Percentiles rank a stretch among this genome's conserved stretches.
Conservation (phyloP, 2,797 vertebrate genomes). For the Distichodus sexfasciatus region DNA sequence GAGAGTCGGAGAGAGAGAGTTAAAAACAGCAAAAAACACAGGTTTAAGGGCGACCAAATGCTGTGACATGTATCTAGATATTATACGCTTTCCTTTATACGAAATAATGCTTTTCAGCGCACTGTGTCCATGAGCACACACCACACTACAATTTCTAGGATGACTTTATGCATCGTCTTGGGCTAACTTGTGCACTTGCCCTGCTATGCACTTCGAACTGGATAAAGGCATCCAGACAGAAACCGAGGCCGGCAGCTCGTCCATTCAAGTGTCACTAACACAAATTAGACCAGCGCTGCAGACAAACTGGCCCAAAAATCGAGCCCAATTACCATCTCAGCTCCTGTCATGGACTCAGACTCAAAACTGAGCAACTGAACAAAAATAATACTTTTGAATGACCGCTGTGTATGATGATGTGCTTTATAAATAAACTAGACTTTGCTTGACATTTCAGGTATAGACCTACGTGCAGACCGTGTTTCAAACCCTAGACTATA, state of each 20-base stretch:
- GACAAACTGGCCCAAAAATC: background rate
- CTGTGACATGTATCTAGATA: no score
- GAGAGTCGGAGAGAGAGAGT: background rate
- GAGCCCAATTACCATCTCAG: background rate
- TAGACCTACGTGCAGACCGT: no score
- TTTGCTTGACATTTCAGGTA: no score
- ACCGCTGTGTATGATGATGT: no score
- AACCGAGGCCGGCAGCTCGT: background rate
- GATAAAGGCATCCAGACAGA: background rate
- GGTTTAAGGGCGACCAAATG: no score
- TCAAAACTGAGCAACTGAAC: background rate
- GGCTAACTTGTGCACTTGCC: constrained; percentile 2
- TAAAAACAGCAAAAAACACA: background rate
- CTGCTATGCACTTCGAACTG: background rate
- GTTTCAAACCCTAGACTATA: no score
- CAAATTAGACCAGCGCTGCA: background rate
- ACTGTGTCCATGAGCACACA: background rate
- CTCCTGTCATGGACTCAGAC: background rate
- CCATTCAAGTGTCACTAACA: background rate
- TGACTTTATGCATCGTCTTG: background rate
- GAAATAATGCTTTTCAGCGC: no score
- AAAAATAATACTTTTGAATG: background rate
- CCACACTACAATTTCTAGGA: background rate
- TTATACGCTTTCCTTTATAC: no score
- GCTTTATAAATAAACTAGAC: no score